Evolutionary conservation across 2,113 vertebrate species (phyloP), one percentile per base, ranked within the genome.

Genomic region (Cochlearius cochlearius): DNA sequence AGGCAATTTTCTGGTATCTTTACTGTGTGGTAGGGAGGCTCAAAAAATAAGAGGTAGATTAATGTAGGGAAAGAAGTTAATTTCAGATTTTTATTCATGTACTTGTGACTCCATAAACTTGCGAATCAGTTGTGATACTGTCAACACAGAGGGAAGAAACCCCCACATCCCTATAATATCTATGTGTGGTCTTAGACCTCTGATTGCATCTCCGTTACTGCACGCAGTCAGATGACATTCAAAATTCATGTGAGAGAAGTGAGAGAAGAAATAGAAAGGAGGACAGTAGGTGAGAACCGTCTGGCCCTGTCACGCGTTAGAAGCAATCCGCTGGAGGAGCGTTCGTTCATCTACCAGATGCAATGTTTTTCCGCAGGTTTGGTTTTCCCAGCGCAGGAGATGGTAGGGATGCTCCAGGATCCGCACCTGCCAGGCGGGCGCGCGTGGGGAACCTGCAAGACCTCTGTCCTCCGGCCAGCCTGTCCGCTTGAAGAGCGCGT

Each of bases 161-260:
- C 7, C 14, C 25, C 0, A 0, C 34, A 26, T 41, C 12, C 12
- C 25, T 45, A 0, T 29, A 27, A 3, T 36, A 41, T 6, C 50
- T 36, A 4, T 32, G 41, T 21, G 7, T 12, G 9, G 3, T 45
- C 8, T 87, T 26, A 19, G 5, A 49, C 2, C 25, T 7, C 32
- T 56, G 49, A 43, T 69, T 30, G 32, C 7, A 49, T 50, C 49
- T 55, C 19, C 56, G 22, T n/a, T 45, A 39, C 2, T 26, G 11
- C n/a, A 20, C 39, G 9, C 12, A 47, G 34, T 12, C 29, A 43
- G 56, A 22, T n/a, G 27, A 9, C 18, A 17, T 18, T 69, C 43
- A 38, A 52, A 52, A 45, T n/a, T 75, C 36, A 2, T 2, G 6
- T 22, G 23, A 63, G 29, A 9, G 21, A 7, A 27, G 23, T 9